Evolutionary conservation across 2,888 invertebrate genomes (phyloP).

Genomic region (Mythimna loreyi): DNA sequence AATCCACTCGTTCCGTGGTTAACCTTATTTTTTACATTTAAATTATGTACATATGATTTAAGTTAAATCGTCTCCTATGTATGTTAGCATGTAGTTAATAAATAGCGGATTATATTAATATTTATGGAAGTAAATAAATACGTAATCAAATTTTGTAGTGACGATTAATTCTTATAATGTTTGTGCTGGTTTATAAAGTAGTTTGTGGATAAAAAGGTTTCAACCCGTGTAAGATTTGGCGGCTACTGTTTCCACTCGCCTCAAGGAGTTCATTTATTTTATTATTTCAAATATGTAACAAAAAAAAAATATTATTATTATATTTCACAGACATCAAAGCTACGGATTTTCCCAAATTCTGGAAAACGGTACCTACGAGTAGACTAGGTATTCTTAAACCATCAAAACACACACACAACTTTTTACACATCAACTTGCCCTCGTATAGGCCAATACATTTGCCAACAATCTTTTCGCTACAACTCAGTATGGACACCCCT

Average conservation of each 20-base stretch:
- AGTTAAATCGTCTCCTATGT: conserved; percentile 45
- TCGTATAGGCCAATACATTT: conserved; percentile 61
- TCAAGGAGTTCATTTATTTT: too few relatives aligned
- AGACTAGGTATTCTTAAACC: too few relatives aligned
- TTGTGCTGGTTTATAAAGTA: conserved; percentile 1
- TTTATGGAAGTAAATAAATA: conserved; percentile 57
- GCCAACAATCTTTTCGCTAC: conserved; percentile 73
- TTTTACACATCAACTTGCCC: conserved; percentile 17
- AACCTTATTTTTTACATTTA: conserved; percentile 40
- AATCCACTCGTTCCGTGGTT: conserved; percentile 14
- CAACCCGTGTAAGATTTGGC: too few relatives aligned
- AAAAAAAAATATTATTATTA: too few relatives aligned
- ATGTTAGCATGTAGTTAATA: conserved; percentile 52
- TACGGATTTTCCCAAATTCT: too few relatives aligned
- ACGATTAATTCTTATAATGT: conserved; percentile 9
- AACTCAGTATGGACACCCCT: conserved; percentile 76
- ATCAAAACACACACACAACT: neutral
- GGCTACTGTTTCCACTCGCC: too few relatives aligned
- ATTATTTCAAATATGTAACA: too few relatives aligned
- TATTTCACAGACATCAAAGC: too few relatives aligned
- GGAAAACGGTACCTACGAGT: too few relatives aligned
- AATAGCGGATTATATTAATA: conserved; percentile 46
- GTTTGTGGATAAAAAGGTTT: too few relatives aligned
- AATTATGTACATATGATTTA: conserved; percentile 56
- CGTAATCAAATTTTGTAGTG: conserved; percentile 38